A percentile compares a stretch with the other conserved stretches of the same genome.
These are phyloP conservation scores for Caloenas nicobarica DNA, from an alignment of 2,113 vertebrate species.

Conservation along the genomic window DNA sequence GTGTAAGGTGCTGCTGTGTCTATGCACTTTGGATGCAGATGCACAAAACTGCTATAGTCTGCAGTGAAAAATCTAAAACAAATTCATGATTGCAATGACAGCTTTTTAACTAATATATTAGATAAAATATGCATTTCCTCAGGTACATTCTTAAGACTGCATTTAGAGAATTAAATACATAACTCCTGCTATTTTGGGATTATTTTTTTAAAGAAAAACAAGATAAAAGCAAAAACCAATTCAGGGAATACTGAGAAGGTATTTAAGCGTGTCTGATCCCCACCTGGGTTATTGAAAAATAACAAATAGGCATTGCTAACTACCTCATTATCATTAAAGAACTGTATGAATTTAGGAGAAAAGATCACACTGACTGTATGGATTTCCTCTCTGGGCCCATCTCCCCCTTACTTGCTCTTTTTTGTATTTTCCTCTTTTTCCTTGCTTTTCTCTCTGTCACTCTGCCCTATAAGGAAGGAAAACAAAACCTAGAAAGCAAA, in stretches of 20 bases:
- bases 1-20: constrained; percentile 13
- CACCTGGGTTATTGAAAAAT: not conserved
- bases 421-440: not conserved
- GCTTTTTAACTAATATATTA: constrained; percentile 13
- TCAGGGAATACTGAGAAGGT: not conserved
- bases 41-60: not conserved
- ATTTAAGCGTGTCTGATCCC: not conserved
- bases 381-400: not conserved
- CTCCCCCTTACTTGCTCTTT: not conserved
- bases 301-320: not conserved
- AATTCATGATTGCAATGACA: not conserved
- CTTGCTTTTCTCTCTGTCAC: not conserved
- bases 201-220: not conserved
- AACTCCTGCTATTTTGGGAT: not conserved
- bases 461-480: not conserved
- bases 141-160: not conserved
- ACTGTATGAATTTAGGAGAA: not conserved
- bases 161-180: constrained; percentile 28
- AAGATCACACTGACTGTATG: not conserved
- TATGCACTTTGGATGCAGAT: not conserved
- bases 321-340: not conserved
- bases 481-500: not conserved
- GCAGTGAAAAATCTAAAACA: not conserved
- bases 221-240: not conserved
- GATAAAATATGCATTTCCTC: not conserved